These are phyloP conservation scores for Salarias fasciatus DNA, from an alignment of 2,797 vertebrate species.

Conservation along the genomic window DNA sequence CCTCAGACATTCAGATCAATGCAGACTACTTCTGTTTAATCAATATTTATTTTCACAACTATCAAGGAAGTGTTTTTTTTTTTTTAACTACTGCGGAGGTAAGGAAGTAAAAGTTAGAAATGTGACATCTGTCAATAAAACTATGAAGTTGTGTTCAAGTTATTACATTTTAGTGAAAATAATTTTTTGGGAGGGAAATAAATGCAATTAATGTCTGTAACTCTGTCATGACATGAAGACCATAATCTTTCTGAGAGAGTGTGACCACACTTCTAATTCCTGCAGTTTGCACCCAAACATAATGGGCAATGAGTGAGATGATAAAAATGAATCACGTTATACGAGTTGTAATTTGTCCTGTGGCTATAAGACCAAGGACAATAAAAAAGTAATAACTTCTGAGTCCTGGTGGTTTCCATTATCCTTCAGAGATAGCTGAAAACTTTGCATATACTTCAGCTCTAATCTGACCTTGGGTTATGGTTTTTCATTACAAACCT, in stretches of 20 bases:
- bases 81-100: neutral
- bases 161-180: neutral
- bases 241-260: neutral
- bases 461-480: constrained; percentile 13
- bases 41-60: constrained; percentile 4
- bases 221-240: neutral
- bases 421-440: constrained; percentile 12
- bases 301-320: neutral
- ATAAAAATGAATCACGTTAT: neutral
- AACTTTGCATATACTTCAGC: constrained; percentile 21
- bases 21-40: neutral
- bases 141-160: neutral
- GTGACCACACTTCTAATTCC: neutral
- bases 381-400: constrained; percentile 18
- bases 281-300: neutral
- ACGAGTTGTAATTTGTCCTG: constrained; percentile 15
- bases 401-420: constrained; percentile 22
- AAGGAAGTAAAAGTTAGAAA: neutral
- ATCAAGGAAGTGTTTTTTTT: neutral
- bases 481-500: constrained; percentile 16
- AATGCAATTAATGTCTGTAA: neutral
- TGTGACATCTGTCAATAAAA: neutral
- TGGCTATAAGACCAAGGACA: constrained; percentile 19
- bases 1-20: constrained; percentile 17
- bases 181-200: neutral